Evolutionary conservation across 1,140 invertebrate species (phyloP).

Genomic region (Bombus pyrosoma): DNA sequence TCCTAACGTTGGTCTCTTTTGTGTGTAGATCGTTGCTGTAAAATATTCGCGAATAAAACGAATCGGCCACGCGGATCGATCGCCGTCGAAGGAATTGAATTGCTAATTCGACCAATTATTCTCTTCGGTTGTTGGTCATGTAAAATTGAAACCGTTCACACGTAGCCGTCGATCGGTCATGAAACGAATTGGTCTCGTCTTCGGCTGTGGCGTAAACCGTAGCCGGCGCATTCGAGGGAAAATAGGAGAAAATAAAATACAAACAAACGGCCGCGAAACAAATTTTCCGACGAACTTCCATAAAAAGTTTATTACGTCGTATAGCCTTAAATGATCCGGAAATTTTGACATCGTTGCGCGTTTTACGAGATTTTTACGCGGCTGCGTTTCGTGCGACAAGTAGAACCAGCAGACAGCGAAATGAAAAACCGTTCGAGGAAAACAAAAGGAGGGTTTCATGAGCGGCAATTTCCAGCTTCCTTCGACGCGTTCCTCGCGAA

Average conservation of each 20-base stretch:
- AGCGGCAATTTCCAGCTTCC: not conserved
- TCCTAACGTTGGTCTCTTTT: not conserved
- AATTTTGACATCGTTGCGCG: constrained; percentile 42
- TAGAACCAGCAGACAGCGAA: too few relatives aligned
- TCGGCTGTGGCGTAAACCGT: not conserved
- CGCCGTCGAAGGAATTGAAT: constrained; percentile 25
- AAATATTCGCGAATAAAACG: not conserved
- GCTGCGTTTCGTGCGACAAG: constrained; percentile 2
- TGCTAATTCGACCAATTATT: constrained; percentile 41
- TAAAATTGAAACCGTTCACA: constrained; percentile 32
- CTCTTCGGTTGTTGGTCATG: constrained; percentile 13
- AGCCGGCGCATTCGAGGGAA: not conserved
- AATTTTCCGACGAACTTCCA: not conserved
- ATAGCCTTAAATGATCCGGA: not conserved
- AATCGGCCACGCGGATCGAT: not conserved
- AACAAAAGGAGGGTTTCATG: not conserved
- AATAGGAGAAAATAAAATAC: not conserved
- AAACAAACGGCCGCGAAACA: not conserved
- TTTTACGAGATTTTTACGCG: constrained; percentile 38
- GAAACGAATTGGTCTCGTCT: not conserved
- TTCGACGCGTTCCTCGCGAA: constrained; percentile 9
- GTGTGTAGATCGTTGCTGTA: not conserved
- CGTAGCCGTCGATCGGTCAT: not conserved
- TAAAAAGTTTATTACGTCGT: constrained; percentile 8
- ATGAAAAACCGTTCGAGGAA: constrained; percentile 1